These are phyloP conservation scores for Coenonympha glycerion DNA, from an alignment of 2,888 invertebrate species.

Conservation along the genomic window DNA sequence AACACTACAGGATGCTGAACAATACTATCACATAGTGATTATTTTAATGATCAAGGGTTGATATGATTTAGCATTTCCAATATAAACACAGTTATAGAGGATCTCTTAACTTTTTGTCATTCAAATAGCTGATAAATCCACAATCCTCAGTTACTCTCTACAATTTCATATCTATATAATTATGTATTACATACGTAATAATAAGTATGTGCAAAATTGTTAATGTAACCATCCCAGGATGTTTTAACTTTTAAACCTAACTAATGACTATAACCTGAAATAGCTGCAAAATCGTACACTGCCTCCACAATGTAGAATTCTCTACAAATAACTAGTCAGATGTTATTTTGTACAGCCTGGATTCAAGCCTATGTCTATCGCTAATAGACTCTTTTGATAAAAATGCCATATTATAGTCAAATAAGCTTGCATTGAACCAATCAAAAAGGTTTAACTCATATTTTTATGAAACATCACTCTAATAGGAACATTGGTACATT, in stretches of 20 bases:
- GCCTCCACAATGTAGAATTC: conserved; percentile 68
- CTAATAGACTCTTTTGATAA: conserved; percentile 53
- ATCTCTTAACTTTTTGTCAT: conserved; percentile 21
- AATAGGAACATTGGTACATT: neutral
- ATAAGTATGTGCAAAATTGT: conserved; percentile 32
- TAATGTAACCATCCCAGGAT: conserved; percentile 52
- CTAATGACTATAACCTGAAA: conserved; percentile 65
- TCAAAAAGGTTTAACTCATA: neutral
- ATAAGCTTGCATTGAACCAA: neutral
- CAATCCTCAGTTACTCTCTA: conserved; percentile 2
- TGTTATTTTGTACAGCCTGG: conserved; percentile 70
- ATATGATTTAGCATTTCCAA: conserved; percentile 35
- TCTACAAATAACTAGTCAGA: conserved; percentile 69
- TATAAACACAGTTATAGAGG: conserved; percentile 23
- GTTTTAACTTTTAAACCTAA: too few species aligned
- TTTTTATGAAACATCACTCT: neutral
- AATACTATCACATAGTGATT: conserved; percentile 31
- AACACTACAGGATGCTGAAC: conserved; percentile 30
- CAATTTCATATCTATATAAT: neutral
- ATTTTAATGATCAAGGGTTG: conserved; percentile 34
- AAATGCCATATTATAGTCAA: neutral
- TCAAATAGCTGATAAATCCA: conserved; percentile 13
- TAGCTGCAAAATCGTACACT: conserved; percentile 63
- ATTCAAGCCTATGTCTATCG: conserved; percentile 71
- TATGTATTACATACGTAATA: neutral